Evolutionary conservation across 1,140 invertebrate species (phyloP).

Genomic region (Caerostris darwini): DNA sequence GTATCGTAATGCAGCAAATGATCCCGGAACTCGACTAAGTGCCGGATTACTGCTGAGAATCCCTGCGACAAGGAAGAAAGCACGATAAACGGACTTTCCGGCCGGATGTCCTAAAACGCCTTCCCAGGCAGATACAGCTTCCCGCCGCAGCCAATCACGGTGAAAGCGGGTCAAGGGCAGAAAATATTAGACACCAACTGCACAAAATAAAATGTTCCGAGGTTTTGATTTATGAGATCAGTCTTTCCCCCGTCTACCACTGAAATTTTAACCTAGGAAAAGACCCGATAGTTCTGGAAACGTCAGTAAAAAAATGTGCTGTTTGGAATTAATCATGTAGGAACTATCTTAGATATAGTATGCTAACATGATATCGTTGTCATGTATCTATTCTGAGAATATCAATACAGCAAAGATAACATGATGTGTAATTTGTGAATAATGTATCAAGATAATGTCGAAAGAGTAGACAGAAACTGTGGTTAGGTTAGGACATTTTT

Average conservation of each 20-base stretch:
- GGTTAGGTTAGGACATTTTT: too few species aligned
- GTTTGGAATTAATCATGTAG: not conserved
- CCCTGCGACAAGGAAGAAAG: not conserved
- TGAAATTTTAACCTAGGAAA: not conserved
- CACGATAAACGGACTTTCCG: conserved; percentile 1
- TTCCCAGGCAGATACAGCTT: conserved; percentile 27
- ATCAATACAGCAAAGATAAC: not conserved
- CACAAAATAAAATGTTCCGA: not conserved
- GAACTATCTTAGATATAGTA: not conserved
- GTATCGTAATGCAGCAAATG: not conserved
- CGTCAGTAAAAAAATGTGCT: not conserved
- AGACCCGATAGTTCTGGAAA: not conserved
- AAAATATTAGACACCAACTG: not conserved
- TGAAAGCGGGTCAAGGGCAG: conserved; percentile 7
- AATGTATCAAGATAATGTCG: not conserved
- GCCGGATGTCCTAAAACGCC: conserved; percentile 18
- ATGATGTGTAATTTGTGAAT: not conserved
- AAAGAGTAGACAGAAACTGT: too few species aligned
- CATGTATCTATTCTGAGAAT: not conserved
- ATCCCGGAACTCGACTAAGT: not conserved
- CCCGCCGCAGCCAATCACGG: conserved; percentile 16
- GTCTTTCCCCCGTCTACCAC: not conserved
- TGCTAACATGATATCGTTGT: not conserved
- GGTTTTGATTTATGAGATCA: conserved; percentile 1
- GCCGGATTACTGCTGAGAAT: not conserved